A percentile compares a stretch with the other conserved stretches of the same genome.
Evolutionary conservation across 2,797 vertebrate genomes (phyloP).

Genomic region (Momotus momota): DNA sequence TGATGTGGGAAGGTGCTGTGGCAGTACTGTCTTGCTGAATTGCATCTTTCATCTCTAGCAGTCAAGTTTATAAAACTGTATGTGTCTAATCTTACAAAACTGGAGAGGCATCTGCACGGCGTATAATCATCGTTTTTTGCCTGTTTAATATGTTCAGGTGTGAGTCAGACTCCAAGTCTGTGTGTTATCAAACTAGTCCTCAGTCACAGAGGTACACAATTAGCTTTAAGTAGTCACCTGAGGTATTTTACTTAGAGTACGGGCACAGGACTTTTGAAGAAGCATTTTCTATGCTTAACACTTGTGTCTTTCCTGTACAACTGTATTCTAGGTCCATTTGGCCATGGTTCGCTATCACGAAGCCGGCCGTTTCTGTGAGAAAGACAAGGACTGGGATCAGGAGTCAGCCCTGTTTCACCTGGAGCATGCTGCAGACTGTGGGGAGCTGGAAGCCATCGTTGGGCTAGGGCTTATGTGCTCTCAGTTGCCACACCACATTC

Average conservation of each 20-base stretch:
- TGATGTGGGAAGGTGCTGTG: not conserved
- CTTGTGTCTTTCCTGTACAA: not conserved
- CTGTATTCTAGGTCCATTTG: constrained; percentile 88
- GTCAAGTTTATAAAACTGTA: not conserved
- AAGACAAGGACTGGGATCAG: constrained; percentile 90
- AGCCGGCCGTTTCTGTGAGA: constrained; percentile 92
- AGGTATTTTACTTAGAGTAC: not conserved
- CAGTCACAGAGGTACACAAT: not conserved
- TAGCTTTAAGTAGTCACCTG: not conserved
- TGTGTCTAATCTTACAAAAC: not conserved
- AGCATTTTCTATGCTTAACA: not conserved
- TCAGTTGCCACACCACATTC: constrained; percentile 94
- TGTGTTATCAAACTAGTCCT: not conserved
- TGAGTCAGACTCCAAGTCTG: not conserved
- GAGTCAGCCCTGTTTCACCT: constrained; percentile 91
- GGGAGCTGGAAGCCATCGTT: constrained; percentile 95
- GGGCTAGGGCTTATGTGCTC: constrained; percentile 90
- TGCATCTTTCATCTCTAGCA: not conserved
- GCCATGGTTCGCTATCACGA: constrained; percentile 97
- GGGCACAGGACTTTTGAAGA: not conserved
- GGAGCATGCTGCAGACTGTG: constrained; percentile 91
- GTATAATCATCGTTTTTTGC: not conserved
- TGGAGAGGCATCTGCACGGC: not conserved
- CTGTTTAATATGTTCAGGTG: not conserved
- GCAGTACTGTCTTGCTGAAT: not conserved